A percentile compares a stretch with the other conserved stretches of the same genome.
Evolutionary conservation across 2,888 invertebrate species (phyloP).

Genomic region (Bruchidius siliquastri): DNA sequence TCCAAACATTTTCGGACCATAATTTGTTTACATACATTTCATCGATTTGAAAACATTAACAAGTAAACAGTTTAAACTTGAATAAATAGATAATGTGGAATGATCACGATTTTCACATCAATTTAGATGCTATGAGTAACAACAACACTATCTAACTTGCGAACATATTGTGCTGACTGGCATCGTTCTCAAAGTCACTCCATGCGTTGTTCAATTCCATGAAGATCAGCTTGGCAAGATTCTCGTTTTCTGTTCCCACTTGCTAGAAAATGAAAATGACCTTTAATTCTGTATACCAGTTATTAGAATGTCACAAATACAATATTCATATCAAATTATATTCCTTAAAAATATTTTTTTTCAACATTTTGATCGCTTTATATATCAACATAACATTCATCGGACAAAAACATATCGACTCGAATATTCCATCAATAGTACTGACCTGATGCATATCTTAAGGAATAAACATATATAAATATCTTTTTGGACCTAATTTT

Average conservation of each 20-base stretch:
- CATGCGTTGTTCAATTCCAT: slow-evolving; percentile 99
- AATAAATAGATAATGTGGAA: background rate
- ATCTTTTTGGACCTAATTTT: too few relatives aligned
- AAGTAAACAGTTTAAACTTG: background rate
- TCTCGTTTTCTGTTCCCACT: slow-evolving; percentile 87
- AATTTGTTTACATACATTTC: background rate
- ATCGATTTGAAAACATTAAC: background rate
- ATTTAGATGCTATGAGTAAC: background rate
- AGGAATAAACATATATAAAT: too few relatives aligned
- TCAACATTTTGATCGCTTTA: too few relatives aligned
- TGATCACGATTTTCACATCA: background rate
- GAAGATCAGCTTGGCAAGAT: slow-evolving; percentile 92
- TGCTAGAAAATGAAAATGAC: slow-evolving; percentile 57
- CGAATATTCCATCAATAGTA: too few relatives aligned
- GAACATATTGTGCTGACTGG: slow-evolving; percentile 68
- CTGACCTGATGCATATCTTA: too few relatives aligned
- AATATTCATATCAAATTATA: too few relatives aligned
- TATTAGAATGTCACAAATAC: too few relatives aligned
- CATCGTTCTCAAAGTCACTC: slow-evolving; percentile 91
- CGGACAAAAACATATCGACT: too few relatives aligned
- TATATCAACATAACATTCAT: too few relatives aligned
- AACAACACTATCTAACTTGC: slow-evolving; percentile 15
- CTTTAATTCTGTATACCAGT: too few relatives aligned
- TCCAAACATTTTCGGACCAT: background rate
- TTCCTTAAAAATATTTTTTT: too few relatives aligned